Base-by-base conservation (phyloP, 2,113 vertebrate species). In the Paracanthobrama guichenoti region DNA sequence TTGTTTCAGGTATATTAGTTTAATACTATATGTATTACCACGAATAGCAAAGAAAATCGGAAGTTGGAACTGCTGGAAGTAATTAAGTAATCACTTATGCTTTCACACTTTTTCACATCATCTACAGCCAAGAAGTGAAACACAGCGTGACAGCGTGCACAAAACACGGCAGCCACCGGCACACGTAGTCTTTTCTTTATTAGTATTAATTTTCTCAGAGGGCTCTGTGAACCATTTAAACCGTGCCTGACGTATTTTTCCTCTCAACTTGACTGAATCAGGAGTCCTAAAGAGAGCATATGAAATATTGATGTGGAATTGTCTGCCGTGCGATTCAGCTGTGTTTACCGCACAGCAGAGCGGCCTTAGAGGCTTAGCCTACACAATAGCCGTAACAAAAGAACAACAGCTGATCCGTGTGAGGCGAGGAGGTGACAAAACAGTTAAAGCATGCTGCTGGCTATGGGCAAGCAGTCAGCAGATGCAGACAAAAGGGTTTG, bases 351-450 rank as follows among this genome's bases (percentile, higher is more conserved):
- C 94, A 94, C 95, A 95, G 94, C 94, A 93, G 94, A 96, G 95
- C 94, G 94, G 95, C 95, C 95, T 95, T 95, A 95, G 94, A 93
- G 96, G 95, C 96, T 96, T 96, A 96, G 94, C 92, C 92, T 93
- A 94, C 93, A 97, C 96, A 97, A 97, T 96, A 95, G 95, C 95
- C 94, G 93, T 94, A 97, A 97, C 96, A 97, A 97, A 97, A 96
- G 96, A 94, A 94, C 95, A 95, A 97, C 96, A 97, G 96, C 96
- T 97, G 96, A 96, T 95, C 95, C 95, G 94, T 95, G 95, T 94
- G 95, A 96, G 95, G 95, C 95, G 94, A 95, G 95, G 94, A 95
- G 96, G 96, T 97, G 95, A 97, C 96, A 96, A 95, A 97, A 95
- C 95, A 95, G 96, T 96, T 96, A 95, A 97, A 96, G 95, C 95